Evolutionary conservation across 2,888 invertebrate genomes (phyloP).

Genomic region (Habroteleia sp.): DNA sequence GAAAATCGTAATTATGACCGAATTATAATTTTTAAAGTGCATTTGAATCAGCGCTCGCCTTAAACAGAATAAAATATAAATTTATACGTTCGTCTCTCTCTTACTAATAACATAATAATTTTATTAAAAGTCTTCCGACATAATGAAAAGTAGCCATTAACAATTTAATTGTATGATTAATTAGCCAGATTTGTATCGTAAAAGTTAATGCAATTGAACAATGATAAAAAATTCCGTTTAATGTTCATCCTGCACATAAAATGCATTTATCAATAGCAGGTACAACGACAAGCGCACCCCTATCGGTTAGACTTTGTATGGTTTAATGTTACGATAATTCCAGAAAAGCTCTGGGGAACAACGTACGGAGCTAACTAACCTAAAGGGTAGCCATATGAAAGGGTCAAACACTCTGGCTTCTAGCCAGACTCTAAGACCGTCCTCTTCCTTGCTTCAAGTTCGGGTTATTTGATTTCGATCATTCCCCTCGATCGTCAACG

Average conservation of each 20-base stretch:
- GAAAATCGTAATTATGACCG: not conserved
- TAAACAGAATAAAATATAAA: conserved; percentile 19
- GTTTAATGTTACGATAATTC: conserved; percentile 74
- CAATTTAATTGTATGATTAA: conserved; percentile 20
- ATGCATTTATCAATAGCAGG: conserved; percentile 50
- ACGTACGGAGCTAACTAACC: conserved; percentile 70
- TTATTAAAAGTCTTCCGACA: not conserved
- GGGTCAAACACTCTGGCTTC: conserved; percentile 73
- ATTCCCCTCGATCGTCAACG: conserved; percentile 42
- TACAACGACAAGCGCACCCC: conserved; percentile 42
- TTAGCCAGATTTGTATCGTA: conserved; percentile 8
- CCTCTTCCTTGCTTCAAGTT: conserved; percentile 60
- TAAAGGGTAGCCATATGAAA: conserved; percentile 70
- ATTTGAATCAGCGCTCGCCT: not conserved
- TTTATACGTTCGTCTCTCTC: too few species aligned
- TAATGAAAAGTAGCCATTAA: conserved; percentile 7
- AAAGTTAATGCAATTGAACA: conserved; percentile 11
- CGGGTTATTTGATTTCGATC: conserved; percentile 59
- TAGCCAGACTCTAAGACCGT: conserved; percentile 67
- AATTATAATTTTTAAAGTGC: not conserved
- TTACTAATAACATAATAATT: not conserved
- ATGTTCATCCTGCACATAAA: conserved; percentile 20
- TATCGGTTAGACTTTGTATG: conserved; percentile 60
- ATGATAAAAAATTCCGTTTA: conserved; percentile 45
- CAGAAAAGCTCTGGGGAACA: conserved; percentile 70